Evolutionary conservation across 2,888 invertebrate genomes (phyloP).

Genomic region (Steromphala cineraria): DNA sequence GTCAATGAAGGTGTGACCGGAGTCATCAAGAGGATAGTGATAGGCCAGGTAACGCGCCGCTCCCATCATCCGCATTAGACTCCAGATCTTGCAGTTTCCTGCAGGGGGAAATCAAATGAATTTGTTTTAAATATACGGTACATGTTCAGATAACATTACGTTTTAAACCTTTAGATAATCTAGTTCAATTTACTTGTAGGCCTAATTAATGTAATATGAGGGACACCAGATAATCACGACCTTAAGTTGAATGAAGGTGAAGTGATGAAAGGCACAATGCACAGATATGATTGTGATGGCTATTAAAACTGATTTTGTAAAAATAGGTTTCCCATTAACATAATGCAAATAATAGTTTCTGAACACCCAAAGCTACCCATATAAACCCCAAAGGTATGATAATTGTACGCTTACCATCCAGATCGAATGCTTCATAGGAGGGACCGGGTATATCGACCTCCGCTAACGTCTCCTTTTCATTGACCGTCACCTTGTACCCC

Average conservation of each 20-base stretch:
- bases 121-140: neutral
- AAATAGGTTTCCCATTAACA: too few relatives aligned
- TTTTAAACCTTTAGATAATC: too few relatives aligned
- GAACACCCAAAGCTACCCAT: too few relatives aligned
- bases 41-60: slow-evolving; percentile 48
- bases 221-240: too few relatives aligned
- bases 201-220: too few relatives aligned
- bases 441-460: slow-evolving; percentile 15
- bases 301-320: too few relatives aligned
- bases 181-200: too few relatives aligned
- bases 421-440: slow-evolving; percentile 15
- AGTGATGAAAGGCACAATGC: too few relatives aligned
- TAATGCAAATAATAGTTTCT: too few relatives aligned
- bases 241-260: too few relatives aligned
- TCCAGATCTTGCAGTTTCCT: slow-evolving; percentile 19
- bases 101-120: neutral
- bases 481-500: slow-evolving; percentile 1
- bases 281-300: too few relatives aligned
- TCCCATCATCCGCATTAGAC: slow-evolving; percentile 46
- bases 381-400: too few relatives aligned
- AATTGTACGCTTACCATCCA: neutral
- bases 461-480: neutral
- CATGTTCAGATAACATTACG: neutral
- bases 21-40: slow-evolving; percentile 46
- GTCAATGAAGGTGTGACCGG: slow-evolving; percentile 50